A percentile compares a stretch with the other conserved stretches of the same genome.
Conservation (phyloP, 2,888 invertebrate genomes). For the Cantharis nigra region DNA sequence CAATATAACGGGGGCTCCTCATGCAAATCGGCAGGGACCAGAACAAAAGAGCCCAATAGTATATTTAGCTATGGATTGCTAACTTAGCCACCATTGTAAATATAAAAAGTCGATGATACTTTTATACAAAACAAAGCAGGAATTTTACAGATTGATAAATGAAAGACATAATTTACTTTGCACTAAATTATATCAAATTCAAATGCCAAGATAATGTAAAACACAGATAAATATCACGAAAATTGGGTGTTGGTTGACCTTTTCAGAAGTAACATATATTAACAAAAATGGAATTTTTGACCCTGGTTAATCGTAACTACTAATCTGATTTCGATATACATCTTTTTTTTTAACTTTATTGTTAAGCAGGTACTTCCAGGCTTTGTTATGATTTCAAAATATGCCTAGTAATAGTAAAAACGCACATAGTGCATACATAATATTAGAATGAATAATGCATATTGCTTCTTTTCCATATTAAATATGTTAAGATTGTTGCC, state of each 20-base stretch:
- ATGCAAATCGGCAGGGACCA: no score
- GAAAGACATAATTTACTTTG: not conserved
- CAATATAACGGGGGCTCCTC: no score
- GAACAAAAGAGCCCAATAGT: no score
- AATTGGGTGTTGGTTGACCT: not conserved
- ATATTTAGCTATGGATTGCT: no score
- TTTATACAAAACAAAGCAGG: not conserved
- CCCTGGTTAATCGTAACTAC: not conserved
- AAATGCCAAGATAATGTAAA: not conserved
- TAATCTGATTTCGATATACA: not conserved
- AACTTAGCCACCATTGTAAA: no score
- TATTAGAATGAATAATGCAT: not conserved
- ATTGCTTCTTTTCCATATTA: not conserved
- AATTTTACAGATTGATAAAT: not conserved
- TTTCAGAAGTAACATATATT: not conserved
- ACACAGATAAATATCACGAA: not conserved
- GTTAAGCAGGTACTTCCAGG: no score
- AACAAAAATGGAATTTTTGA: not conserved
- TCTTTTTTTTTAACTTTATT: no score
- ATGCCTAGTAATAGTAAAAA: not conserved
- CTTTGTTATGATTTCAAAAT: no score
- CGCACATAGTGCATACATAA: not conserved
- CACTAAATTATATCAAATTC: not conserved
- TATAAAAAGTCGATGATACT: no score
- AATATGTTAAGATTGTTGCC: not conserved